Conservation (phyloP, 1,140 invertebrate species). For the Drosophila quadrilineata region DNA sequence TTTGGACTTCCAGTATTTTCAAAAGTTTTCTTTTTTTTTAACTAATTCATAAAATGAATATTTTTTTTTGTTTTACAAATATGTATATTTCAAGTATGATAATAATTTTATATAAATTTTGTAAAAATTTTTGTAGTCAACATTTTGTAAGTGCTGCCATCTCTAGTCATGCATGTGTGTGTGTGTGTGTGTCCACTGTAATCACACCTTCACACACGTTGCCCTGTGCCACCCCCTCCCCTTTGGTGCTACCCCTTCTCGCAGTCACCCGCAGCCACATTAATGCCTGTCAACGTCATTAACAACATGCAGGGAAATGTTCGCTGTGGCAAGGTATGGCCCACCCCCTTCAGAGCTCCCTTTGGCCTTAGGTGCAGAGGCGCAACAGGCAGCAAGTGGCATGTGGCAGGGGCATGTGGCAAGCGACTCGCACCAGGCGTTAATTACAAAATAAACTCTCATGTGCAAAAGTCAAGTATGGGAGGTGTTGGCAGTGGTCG, state of each 20-base stretch:
- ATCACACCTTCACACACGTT: constrained; percentile 4
- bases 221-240: too few species aligned
- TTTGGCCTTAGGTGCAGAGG: constrained; percentile 50
- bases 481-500: too few species aligned
- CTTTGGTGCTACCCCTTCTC: not conserved
- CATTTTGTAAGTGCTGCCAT: too few species aligned
- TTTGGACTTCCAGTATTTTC: too few species aligned
- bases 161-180: constrained; percentile 17
- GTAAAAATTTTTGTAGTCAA: too few species aligned
- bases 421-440: constrained; percentile 70
- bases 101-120: too few species aligned
- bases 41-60: too few species aligned
- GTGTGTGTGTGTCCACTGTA: not conserved
- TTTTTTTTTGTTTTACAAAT: too few species aligned
- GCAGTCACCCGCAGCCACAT: not conserved
- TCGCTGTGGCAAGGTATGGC: not conserved
- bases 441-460: constrained; percentile 81
- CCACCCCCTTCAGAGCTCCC: constrained; percentile 10
- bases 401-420: constrained; percentile 62
- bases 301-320: constrained; percentile 36
- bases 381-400: constrained; percentile 71
- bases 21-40: too few species aligned
- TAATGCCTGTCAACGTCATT: constrained; percentile 76
- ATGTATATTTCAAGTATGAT: too few species aligned
- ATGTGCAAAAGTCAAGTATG: too few species aligned